These are phyloP conservation scores for Apogon hyalosoma DNA, from an alignment of 2,797 vertebrate species.

Conservation along the genomic window DNA sequence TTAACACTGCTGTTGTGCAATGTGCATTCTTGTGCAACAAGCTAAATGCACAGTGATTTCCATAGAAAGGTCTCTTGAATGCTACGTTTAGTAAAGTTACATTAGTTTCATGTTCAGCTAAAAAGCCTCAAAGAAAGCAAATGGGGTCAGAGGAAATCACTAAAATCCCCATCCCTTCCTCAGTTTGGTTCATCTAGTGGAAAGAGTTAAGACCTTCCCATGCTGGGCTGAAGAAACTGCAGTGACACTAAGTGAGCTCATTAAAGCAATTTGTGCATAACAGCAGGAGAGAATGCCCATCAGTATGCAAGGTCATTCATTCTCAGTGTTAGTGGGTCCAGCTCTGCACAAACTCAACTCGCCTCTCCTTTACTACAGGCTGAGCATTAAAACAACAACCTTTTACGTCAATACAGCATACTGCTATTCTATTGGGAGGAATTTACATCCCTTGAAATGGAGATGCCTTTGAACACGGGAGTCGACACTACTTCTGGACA, in stretches of 20 bases:
- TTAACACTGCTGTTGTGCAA: neutral
- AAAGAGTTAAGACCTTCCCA: slow-evolving; percentile 3
- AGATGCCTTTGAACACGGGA: too few relatives aligned
- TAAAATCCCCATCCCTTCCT: neutral
- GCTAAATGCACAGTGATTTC: neutral
- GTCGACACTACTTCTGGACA: too few relatives aligned
- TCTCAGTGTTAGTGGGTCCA: slow-evolving; percentile 15
- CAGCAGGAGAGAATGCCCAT: slow-evolving; percentile 11
- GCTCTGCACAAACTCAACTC: slow-evolving; percentile 12
- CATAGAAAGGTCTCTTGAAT: neutral
- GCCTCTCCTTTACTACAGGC: neutral
- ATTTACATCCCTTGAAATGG: too few relatives aligned
- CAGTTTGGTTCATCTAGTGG: neutral
- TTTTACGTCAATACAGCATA: neutral
- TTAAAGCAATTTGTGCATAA: slow-evolving; percentile 31
- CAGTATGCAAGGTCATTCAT: slow-evolving; percentile 30
- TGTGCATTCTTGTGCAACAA: neutral
- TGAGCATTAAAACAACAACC: slow-evolving; percentile 19
- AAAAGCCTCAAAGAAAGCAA: too few relatives aligned
- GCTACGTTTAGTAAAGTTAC: too few relatives aligned
- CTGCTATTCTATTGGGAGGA: neutral
- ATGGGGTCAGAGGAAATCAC: too few relatives aligned
- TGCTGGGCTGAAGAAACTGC: slow-evolving; percentile 17
- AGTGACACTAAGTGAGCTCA: slow-evolving; percentile 31
- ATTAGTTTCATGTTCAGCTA: too few relatives aligned